Base-by-base conservation (phyloP, 2,797 vertebrate species). In the Anniella stebbinsi region DNA sequence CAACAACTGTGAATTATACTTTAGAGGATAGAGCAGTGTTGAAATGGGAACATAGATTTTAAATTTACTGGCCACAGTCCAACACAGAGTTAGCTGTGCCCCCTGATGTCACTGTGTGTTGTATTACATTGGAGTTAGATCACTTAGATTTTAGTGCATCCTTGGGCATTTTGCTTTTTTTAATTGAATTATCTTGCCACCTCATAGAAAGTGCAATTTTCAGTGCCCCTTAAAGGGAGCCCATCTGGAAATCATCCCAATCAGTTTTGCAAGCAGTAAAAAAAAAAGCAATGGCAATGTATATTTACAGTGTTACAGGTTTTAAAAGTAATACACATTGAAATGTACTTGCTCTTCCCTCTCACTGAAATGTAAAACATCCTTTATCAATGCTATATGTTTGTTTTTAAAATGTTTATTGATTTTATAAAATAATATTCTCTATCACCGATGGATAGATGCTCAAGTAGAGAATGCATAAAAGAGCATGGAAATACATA, bases 231-330 rank as follows among this genome's bases (percentile, higher is more conserved):
- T 30, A 7, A 73, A 63, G 72, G 25, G 23, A 38, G 23, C 21
- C n/a, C 48, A 57, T 36, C 45, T 51, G 66, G 90, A 72, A 28
- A 80, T 38, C 51, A 4, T 91, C 88, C 82, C 73, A 63, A 30
- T 0, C 0, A 0, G 25, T n/a, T 13, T 84, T 89, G 90, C 77
- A 84, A 33, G 21, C 63, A n/a, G 13, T 69, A 51, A 51, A 38
- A 88, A 90, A 90, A 18, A 81, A 92, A 93, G 77, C 66, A 90
- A 80, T 92, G 90, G 83, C 89, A 91, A n/a, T 90, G 87, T 94
- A 78, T 89, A 92, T 81, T 36, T 45, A 81, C 60, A 66, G 82
- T 91, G 76, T 69, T 95, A 54, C 82, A 89, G 75, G 45, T 84
- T 48, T 54, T 51, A 66, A 91, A 91, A 82, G 30, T n/a, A 73